These are phyloP conservation scores for Propithecus coquereli DNA, from an alignment of 2,113 vertebrate genomes.

Conservation along the genomic window DNA sequence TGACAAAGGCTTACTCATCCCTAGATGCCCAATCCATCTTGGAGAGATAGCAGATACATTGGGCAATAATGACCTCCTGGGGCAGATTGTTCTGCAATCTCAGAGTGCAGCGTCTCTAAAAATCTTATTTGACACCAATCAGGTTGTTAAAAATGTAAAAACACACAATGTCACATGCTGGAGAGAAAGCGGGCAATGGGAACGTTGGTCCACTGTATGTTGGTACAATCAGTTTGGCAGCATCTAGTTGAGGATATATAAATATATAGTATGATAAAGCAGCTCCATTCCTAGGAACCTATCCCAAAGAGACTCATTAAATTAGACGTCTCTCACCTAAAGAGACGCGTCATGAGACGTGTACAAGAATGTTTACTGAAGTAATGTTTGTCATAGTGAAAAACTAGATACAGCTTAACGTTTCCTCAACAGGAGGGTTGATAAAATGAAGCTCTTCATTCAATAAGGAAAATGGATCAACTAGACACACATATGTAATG, in stretches of 20 bases:
- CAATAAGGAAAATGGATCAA: neutral
- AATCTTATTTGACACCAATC: neutral
- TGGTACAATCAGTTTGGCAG: neutral
- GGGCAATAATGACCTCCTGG: too few species aligned
- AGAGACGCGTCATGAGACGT: neutral
- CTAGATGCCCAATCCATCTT: neutral
- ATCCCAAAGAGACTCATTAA: neutral
- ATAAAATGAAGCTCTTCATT: neutral
- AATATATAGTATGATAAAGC: neutral
- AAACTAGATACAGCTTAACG: neutral
- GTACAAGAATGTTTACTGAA: too few species aligned
- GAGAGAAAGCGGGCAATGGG: neutral
- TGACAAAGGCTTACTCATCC: too few species aligned
- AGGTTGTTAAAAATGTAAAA: neutral
- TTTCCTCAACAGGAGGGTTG: neutral
- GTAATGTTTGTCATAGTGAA: neutral
- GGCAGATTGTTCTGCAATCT: too few species aligned
- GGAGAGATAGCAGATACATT: neutral
- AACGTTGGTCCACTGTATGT: neutral
- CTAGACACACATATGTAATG: too few species aligned
- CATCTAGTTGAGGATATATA: neutral
- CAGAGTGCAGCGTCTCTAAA: too few species aligned
- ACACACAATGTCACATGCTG: accelerated
- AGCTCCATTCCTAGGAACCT: neutral
- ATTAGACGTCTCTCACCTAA: neutral